These are phyloP conservation scores for Lithophane semibrunnea DNA, from an alignment of 2,888 invertebrate species.

Conservation along the genomic window DNA sequence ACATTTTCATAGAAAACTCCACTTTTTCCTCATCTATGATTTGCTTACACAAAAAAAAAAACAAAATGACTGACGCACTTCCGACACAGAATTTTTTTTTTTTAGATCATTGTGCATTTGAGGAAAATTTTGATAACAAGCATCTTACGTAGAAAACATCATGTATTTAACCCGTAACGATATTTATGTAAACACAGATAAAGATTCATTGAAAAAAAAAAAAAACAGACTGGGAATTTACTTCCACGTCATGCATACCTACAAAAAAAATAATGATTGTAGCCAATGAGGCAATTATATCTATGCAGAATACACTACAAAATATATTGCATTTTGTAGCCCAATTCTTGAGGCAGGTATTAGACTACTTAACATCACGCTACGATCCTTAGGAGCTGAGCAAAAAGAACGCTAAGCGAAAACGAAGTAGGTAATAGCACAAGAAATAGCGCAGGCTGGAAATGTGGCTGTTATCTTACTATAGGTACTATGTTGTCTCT, in stretches of 20 bases:
- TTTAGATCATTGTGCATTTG: slow-evolving; percentile 12
- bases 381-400: no score
- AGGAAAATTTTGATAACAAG: slow-evolving; percentile 34
- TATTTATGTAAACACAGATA: slow-evolving; percentile 45
- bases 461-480: no score
- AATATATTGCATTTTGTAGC: no score
- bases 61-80: slow-evolving; percentile 5
- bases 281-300: slow-evolving; percentile 1
- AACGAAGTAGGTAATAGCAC: no score
- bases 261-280: background rate
- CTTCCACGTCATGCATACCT: slow-evolving; percentile 28
- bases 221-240: slow-evolving; percentile 24
- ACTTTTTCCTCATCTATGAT: background rate
- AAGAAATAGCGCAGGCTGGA: no score
- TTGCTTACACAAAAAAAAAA: slow-evolving; percentile 14
- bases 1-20: background rate
- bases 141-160: slow-evolving; percentile 31
- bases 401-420: no score
- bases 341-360: no score
- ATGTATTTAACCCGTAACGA: slow-evolving; percentile 27
- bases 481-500: no score
- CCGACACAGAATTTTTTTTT: slow-evolving; percentile 1
- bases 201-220: slow-evolving; percentile 21
- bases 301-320: no score
- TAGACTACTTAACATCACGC: no score